Base-by-base conservation (phyloP, 2,888 invertebrate species). In the Oegoconia quadripuncta region DNA sequence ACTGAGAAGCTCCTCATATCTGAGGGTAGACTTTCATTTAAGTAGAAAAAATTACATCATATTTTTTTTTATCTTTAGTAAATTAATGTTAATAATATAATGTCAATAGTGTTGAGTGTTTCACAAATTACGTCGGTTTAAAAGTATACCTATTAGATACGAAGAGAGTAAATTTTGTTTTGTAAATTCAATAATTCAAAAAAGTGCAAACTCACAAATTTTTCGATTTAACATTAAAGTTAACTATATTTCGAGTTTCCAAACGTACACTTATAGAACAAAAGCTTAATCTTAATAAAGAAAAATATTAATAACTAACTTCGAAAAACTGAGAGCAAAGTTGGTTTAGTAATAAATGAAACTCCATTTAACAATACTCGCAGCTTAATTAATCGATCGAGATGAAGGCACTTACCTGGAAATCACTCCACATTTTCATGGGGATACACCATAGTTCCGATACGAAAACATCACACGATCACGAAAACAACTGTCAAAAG, bases 341-440 rank as follows among this genome's bases (percentile, higher is more conserved):
- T 20, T 12, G 20, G 25, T 34, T 23, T 23, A 13, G n/a, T 47
- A 53, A 48, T 49, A 50, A 59, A 46, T 52, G 42, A 36, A 45
- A 55, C 59, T 55, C 42, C 17, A 17, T 40, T 31, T 14, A 25
- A 39, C 29, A 16, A 23, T 25, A 26, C 9, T 28, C 17, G 32
- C 30, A 38, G 46, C 38, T 33, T 6, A 42, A 22, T 34, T 22
- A 17, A 33, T 13, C 14, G 37, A 13, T 17, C 25, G 17, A 32
- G 27, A 46, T 48, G 50, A 13, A 5, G 27, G 31, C 29, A 61
- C 86, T 82, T 62, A 87, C 87, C 84, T 87, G 87, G 64, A 87
- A 86, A 80, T 87, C 87, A 87, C 87, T 87, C 87, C 87, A 87
- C 87, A 87, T 87, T 77, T 87, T 87, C 87, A 87, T 87, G 69